Conservation (phyloP, 2,888 invertebrate genomes). For the Ornithoptera alexandrae region DNA sequence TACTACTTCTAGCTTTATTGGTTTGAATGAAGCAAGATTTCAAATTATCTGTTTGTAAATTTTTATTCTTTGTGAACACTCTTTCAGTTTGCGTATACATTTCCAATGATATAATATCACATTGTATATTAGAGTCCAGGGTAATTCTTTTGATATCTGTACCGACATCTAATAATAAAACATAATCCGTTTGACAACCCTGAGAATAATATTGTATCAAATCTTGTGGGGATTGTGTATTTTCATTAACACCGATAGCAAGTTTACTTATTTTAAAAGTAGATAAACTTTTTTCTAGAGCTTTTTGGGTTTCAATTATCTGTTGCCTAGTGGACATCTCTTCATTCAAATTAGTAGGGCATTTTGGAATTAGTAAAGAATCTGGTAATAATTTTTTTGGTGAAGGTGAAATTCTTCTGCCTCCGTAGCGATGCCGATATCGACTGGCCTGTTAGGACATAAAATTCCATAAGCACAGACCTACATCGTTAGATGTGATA, state of each 20-base stretch:
- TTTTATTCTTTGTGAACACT: conserved; percentile 63
- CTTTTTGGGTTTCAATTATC: conserved; percentile 70
- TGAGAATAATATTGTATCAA: conserved; percentile 55
- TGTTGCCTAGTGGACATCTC: conserved; percentile 55
- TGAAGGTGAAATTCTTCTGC: conserved; percentile 60
- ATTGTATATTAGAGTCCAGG: conserved; percentile 65
- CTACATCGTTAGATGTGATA: background rate
- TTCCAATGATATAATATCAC: conserved; percentile 53
- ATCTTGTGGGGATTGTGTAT: conserved; percentile 68
- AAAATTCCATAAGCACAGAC: conserved; percentile 41
- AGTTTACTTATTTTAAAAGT: conserved; percentile 60
- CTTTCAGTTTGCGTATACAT: conserved; percentile 67
- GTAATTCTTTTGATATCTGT: conserved; percentile 66
- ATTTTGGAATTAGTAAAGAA: conserved; percentile 13
- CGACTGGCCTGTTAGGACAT: conserved; percentile 75
- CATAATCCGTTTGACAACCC: conserved; percentile 68
- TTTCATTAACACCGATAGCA: conserved; percentile 63
- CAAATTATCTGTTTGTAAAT: conserved; percentile 55
- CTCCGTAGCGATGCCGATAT: conserved; percentile 69
- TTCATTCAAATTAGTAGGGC: conserved; percentile 44
- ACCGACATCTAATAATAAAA: conserved; percentile 62
- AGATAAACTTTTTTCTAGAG: conserved; percentile 63
- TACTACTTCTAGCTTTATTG: conserved; percentile 53
- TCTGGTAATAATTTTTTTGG: conserved; percentile 48
- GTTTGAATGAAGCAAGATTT: conserved; percentile 58